Evolutionary conservation across 2,888 invertebrate genomes (phyloP), one percentile per base, ranked within the genome.

Genomic region (Erpobdella octoculata): DNA sequence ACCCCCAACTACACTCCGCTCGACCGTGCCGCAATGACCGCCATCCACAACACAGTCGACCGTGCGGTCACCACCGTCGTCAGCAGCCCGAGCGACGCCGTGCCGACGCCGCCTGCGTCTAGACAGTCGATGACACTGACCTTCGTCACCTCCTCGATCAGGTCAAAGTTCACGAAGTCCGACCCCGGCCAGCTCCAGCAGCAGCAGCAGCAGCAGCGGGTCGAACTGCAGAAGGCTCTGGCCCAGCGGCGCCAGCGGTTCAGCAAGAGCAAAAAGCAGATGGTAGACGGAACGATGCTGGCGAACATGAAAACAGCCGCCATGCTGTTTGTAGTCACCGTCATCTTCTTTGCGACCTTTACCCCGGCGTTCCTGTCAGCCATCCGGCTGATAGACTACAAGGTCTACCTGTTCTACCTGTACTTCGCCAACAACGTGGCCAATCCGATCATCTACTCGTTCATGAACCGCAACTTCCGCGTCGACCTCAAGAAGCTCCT

Each of bases 381-480:
- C 6, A 75, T 78, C 37, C 33, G 64, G 15, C 70, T 78, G 41
- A 71, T 81, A 1, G 64, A 68, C 18, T 61, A 46, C 76, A 78
- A 80, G 71, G 72, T 77, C 37, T 77, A 80, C 36, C 76, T 82
- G 18, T 82, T 83, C 74, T 83, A 82, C 75, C 76, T 82, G 76
- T 82, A 83, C 74, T 83, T 81, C 73, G 77, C 80, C 61, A 82
- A 82, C 75, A 82, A 83, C 75, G 81, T 81, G 46, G 82, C 81
- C 41, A 83, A 83, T 76, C 82, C 82, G 0, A 79, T 83, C 71
- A 82, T 83, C 64, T 83, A 83, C 75, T 81, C 81, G 58, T 83
- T 83, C 73, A 79, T 83, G 79, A 83, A 82, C 78, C 78, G 80
- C 72, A 80, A 80, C 70, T 83, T 83, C 74, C 75, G 81, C 70